Evolutionary conservation across 2,797 vertebrate genomes (phyloP).

Genomic region (Mycteria americana): DNA sequence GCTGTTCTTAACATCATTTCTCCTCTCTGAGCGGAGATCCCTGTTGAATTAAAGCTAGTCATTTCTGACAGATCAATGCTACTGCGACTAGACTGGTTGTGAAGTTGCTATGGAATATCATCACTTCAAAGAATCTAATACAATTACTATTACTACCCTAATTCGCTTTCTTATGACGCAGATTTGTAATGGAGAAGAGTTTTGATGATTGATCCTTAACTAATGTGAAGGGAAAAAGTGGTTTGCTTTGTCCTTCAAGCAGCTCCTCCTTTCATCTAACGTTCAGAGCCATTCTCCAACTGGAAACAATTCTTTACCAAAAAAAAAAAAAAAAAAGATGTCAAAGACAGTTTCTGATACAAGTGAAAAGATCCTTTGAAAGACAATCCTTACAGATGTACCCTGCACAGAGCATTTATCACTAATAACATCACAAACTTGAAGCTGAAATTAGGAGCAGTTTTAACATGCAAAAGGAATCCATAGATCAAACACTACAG

Average conservation of each 20-base stretch:
- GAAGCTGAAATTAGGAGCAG: constrained; percentile 43
- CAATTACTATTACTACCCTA: constrained; percentile 10
- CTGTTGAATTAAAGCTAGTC: neutral
- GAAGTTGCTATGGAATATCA: constrained; percentile 3
- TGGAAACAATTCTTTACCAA: neutral
- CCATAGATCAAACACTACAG: constrained; percentile 6
- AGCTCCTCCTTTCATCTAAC: neutral
- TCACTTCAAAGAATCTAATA: constrained; percentile 12
- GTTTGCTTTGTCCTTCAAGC: neutral
- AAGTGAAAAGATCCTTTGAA: constrained; percentile 40
- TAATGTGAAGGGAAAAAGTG: neutral
- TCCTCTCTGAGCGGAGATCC: neutral
- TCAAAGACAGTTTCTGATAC: constrained; percentile 9
- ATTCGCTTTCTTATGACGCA: neutral
- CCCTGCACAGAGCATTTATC: constrained; percentile 23
- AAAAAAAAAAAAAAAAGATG: neutral
- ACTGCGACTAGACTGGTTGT: neutral
- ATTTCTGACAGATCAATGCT: constrained; percentile 1
- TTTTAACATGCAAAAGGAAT: constrained; percentile 48
- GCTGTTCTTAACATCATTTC: neutral
- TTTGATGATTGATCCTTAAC: constrained; percentile 22
- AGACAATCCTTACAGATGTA: neutral
- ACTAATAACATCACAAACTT: constrained; percentile 40
- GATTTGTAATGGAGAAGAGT: constrained; percentile 7
- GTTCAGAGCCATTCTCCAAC: neutral